Percentiles rank a stretch among this genome's conserved stretches.
phyloP scores from a whole-genome alignment of 1,140 invertebrate species.

The Chymomyza costata region DNA sequence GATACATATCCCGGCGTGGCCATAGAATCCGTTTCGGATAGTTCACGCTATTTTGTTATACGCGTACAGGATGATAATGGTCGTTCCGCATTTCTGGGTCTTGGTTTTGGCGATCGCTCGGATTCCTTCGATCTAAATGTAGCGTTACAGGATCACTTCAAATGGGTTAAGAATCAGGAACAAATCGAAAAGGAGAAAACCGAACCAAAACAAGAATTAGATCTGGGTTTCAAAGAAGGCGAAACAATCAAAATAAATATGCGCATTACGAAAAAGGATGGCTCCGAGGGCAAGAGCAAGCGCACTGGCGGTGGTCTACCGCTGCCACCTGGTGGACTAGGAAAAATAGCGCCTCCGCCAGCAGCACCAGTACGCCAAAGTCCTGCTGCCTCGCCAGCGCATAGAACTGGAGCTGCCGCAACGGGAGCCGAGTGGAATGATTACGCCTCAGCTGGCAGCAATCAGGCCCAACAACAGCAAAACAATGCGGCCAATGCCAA shows the following conservation, averaged over 20 bases:
- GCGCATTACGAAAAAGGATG: constrained; percentile 96
- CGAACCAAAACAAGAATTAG: constrained; percentile 87
- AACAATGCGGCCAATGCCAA: too few species aligned
- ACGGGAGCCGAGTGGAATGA: constrained; percentile 84
- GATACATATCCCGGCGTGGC: constrained; percentile 96
- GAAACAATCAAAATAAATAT: constrained; percentile 99
- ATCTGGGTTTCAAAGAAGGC: constrained; percentile 98
- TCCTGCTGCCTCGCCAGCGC: constrained; percentile 83
- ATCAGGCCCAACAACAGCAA: too few species aligned
- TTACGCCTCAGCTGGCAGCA: constrained; percentile 85
- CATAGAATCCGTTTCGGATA: constrained; percentile 97
- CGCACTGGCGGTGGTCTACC: constrained; percentile 60
- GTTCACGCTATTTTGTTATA: constrained; percentile 98
- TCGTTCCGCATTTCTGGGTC: constrained; percentile 96
- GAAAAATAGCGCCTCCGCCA: constrained; percentile 86
- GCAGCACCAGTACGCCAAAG: constrained; percentile 81
- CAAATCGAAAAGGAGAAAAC: constrained; percentile 88
- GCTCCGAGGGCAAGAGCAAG: constrained; percentile 81
- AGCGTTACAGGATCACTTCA: constrained; percentile 98
- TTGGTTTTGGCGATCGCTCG: constrained; percentile 97
- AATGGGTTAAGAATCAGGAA: constrained; percentile 95
- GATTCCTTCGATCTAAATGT: constrained; percentile 99
- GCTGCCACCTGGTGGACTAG: constrained; percentile 76
- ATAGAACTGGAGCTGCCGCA: constrained; percentile 77
- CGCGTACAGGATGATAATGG: constrained; percentile 96